These are phyloP conservation scores for Arizona elegans DNA, from an alignment of 2,113 vertebrate species.

Conservation along the genomic window DNA sequence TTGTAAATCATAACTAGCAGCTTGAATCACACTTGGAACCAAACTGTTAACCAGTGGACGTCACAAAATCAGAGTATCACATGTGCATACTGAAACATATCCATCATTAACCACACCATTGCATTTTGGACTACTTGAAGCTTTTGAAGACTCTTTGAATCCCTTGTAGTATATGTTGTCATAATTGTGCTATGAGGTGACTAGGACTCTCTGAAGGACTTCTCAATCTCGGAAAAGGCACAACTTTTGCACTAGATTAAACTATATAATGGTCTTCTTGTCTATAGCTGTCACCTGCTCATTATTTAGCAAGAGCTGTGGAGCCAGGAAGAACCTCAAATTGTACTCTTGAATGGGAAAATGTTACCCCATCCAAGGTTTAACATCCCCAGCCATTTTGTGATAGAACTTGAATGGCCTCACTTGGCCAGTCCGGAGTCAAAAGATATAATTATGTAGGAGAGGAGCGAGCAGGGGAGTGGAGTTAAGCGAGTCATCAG, in stretches of 20 bases:
- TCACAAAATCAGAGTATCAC: neutral
- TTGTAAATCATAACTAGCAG: neutral
- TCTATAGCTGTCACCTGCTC: neutral
- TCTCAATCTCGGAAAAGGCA: neutral
- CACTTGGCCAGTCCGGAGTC: neutral
- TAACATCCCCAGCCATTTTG: neutral
- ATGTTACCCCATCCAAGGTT: neutral
- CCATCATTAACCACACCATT: neutral
- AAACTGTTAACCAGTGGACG: neutral
- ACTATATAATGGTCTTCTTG: neutral
- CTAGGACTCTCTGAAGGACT: neutral
- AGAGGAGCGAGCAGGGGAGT: neutral
- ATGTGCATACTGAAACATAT: neutral
- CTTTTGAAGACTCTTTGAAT: neutral
- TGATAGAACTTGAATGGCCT: neutral
- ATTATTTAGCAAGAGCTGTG: neutral
- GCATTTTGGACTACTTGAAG: neutral
- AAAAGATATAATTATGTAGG: neutral
- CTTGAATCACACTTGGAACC: neutral
- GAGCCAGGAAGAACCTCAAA: neutral
- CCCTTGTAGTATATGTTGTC: neutral
- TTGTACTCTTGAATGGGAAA: neutral
- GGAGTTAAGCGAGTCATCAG: neutral
- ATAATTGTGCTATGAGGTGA: neutral
- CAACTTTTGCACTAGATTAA: neutral